Conservation (phyloP, 2,888 invertebrate species). For the Tipula unca region DNA sequence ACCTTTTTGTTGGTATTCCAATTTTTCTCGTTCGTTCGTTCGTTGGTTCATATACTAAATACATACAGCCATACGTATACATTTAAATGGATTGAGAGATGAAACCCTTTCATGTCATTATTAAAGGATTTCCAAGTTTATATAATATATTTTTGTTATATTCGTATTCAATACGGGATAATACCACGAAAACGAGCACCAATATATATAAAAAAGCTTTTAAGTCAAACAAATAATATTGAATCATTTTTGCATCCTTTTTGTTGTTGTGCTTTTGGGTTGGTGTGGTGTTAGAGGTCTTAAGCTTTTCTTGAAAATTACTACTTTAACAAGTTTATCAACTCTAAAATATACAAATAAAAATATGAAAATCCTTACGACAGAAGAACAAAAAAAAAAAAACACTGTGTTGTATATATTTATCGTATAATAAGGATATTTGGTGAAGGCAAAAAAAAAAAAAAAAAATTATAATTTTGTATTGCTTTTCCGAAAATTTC, state of each 20-base stretch:
- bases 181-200: not conserved
- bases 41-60: not conserved
- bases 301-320: not conserved
- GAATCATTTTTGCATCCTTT: not conserved
- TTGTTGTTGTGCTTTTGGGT: not conserved
- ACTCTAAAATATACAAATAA: not conserved
- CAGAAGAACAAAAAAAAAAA: not conserved
- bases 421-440: conserved; percentile 1
- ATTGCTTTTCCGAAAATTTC: not conserved
- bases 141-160: not conserved
- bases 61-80: not conserved
- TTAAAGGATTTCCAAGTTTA: not conserved
- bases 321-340: conserved; percentile 14
- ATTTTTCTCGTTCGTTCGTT: not conserved
- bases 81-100: conserved; percentile 1
- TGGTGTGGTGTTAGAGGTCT: not conserved
- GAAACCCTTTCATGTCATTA: not conserved
- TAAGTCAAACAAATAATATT: conserved; percentile 1
- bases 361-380: not conserved
- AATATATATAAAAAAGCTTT: conserved; percentile 8
- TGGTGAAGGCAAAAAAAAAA: too few relatives aligned
- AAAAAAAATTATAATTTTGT: not conserved
- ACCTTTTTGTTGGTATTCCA: not conserved
- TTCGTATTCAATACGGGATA: not conserved
- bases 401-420: not conserved